Conservation (phyloP, 2,797 vertebrate genomes). For the Rallus crepitans region DNA sequence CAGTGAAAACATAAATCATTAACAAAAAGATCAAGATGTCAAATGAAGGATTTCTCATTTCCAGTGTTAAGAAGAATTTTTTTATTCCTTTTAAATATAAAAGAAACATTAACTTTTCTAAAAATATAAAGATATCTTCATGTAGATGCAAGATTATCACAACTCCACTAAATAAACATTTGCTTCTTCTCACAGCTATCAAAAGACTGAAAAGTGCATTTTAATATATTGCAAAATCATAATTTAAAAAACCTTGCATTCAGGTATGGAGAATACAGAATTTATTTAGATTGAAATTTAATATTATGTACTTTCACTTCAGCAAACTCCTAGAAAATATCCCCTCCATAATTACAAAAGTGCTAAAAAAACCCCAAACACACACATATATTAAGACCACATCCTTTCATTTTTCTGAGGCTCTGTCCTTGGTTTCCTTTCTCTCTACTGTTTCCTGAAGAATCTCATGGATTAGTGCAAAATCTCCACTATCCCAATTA, state of each 20-base stretch:
- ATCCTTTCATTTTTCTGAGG: not conserved
- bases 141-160: not conserved
- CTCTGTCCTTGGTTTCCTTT: not conserved
- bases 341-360: not conserved
- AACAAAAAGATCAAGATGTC: conserved; percentile 38
- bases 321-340: not conserved
- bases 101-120: not conserved
- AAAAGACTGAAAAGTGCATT: not conserved
- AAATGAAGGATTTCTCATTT: conserved; percentile 30
- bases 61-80: not conserved
- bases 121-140: not conserved
- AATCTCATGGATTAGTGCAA: not conserved
- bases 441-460: not conserved
- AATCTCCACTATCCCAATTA: not conserved
- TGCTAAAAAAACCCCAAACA: not conserved
- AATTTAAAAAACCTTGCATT: not conserved
- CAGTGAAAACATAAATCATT: conserved; percentile 60
- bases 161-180: not conserved
- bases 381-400: not conserved
- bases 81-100: not conserved
- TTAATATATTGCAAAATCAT: not conserved
- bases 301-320: not conserved
- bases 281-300: not conserved
- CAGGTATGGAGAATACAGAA: not conserved
- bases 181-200: not conserved